These are phyloP conservation scores for Drosophila monieri DNA, from an alignment of 2,888 invertebrate genomes.

Conservation along the genomic window DNA sequence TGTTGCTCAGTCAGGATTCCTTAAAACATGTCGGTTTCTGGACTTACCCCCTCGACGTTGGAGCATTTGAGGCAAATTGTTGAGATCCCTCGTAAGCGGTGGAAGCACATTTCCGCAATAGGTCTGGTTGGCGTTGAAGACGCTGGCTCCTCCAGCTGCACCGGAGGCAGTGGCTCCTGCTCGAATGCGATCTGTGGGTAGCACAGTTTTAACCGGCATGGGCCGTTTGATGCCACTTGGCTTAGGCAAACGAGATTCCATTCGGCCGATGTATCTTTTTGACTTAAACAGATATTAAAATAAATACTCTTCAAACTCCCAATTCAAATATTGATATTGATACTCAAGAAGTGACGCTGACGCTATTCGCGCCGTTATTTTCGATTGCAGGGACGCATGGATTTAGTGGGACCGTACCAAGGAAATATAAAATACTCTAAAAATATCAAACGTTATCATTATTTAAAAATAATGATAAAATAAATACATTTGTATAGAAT, in stretches of 20 bases:
- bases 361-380: slow-evolving; percentile 63
- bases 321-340: slow-evolving; percentile 7
- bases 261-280: slow-evolving; percentile 50
- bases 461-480: too few relatives aligned
- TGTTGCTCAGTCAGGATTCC: not conserved
- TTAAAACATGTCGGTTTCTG: not conserved
- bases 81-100: slow-evolving; percentile 55
- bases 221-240: slow-evolving; percentile 79
- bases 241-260: slow-evolving; percentile 85
- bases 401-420: slow-evolving; percentile 10
- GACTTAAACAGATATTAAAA: not conserved
- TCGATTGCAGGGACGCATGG: slow-evolving; percentile 53
- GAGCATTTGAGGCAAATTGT: slow-evolving; percentile 53
- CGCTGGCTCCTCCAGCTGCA: not conserved
- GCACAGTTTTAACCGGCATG: slow-evolving; percentile 65
- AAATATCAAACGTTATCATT: too few relatives aligned
- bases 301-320: not conserved
- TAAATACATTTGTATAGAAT: too few relatives aligned
- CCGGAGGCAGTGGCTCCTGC: slow-evolving; percentile 24
- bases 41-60: slow-evolving; percentile 63
- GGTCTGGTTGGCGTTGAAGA: slow-evolving; percentile 39
- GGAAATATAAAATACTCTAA: not conserved
- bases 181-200: slow-evolving; percentile 82
- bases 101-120: slow-evolving; percentile 48
- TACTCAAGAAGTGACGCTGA: slow-evolving; percentile 60